A percentile compares a stretch with the other conserved stretches of the same genome.
Evolutionary conservation across 1,140 invertebrate genomes (phyloP).

Genomic region (Ostrea edulis): DNA sequence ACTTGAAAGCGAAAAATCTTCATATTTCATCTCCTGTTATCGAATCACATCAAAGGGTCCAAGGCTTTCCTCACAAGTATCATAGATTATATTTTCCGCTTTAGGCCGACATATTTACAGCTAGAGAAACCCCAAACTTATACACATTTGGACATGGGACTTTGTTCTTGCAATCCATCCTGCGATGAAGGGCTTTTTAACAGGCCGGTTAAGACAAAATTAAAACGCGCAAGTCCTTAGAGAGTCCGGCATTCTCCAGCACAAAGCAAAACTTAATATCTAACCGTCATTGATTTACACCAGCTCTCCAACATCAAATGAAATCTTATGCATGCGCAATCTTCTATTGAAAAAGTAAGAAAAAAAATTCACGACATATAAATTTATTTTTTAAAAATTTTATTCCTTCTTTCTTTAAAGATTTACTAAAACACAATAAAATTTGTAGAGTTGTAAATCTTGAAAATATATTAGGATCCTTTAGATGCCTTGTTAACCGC

Average conservation of each 20-base stretch:
- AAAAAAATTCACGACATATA: background rate
- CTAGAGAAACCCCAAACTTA: constrained; percentile 7
- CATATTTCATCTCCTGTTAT: constrained; percentile 37
- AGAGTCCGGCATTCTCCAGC: constrained; percentile 20
- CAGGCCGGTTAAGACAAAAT: constrained; percentile 25
- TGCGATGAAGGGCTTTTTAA: constrained; percentile 32
- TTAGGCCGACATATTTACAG: constrained; percentile 27
- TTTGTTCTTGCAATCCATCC: constrained; percentile 36
- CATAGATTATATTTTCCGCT: constrained; percentile 33
- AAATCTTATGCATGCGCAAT: background rate
- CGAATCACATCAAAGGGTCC: constrained; percentile 11
- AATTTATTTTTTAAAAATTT: background rate
- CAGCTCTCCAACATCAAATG: constrained; percentile 19
- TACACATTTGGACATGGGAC: constrained; percentile 11
- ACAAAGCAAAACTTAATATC: constrained; percentile 3
- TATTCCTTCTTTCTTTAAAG: no score
- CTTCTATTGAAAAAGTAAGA: background rate
- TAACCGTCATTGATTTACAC: background rate
- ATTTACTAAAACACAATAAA: no score
- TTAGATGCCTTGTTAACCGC: no score
- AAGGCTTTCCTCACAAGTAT: background rate
- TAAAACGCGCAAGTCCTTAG: constrained; percentile 3
- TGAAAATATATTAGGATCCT: no score
- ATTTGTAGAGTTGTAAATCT: no score
- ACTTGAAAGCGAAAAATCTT: constrained; percentile 37